These are phyloP conservation scores for Agrotis ipsilon DNA, from an alignment of 2,888 invertebrate genomes.

Conservation along the genomic window DNA sequence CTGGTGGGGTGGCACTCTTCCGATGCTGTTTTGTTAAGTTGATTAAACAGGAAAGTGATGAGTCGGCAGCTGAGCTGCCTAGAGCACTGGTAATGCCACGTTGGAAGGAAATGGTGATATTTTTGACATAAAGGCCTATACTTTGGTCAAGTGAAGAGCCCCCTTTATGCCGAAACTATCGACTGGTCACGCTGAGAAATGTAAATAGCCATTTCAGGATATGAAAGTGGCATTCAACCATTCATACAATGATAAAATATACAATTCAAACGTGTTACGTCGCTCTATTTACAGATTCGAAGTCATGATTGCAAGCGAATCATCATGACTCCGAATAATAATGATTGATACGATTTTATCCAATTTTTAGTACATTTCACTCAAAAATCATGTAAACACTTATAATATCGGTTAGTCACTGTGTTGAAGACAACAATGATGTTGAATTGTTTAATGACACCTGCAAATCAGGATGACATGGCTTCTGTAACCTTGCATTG, in stretches of 20 bases:
- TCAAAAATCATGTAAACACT: not conserved
- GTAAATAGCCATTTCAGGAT: too few relatives aligned
- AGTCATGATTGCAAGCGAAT: constrained; percentile 3
- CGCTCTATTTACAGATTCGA: not conserved
- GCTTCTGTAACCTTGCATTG: not conserved
- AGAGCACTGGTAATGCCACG: too few relatives aligned
- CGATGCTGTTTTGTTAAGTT: too few relatives aligned
- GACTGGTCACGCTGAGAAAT: too few relatives aligned
- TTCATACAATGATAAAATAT: constrained; percentile 3
- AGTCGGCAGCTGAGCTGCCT: too few relatives aligned
- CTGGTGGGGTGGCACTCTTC: too few relatives aligned
- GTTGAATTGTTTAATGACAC: not conserved
- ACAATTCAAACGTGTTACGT: constrained; percentile 9
- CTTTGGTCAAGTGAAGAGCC: too few relatives aligned
- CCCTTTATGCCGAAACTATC: too few relatives aligned
- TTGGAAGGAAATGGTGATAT: too few relatives aligned
- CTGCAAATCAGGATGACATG: constrained; percentile 8
- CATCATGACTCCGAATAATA: constrained; percentile 1
- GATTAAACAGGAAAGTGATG: too few relatives aligned
- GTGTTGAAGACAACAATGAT: constrained; percentile 11
- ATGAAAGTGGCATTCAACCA: too few relatives aligned
- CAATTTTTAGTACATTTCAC: not conserved
- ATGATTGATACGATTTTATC: not conserved
- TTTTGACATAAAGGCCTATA: too few relatives aligned
- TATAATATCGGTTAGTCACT: not conserved